Evolutionary conservation across 2,888 invertebrate species (phyloP).

Genomic region (Nephrotoma flavescens): DNA sequence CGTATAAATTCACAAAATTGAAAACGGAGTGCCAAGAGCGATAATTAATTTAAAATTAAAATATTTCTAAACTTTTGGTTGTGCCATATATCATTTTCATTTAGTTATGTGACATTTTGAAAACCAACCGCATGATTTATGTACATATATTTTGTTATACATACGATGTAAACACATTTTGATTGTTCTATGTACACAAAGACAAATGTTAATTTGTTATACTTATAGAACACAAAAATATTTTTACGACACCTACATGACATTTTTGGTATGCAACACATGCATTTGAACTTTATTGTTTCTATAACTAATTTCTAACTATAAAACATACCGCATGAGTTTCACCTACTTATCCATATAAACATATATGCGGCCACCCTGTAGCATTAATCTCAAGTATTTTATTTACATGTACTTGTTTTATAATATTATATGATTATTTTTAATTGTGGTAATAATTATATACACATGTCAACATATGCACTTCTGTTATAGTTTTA

Average conservation of each 20-base stretch:
- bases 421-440: neutral
- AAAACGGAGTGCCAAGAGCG: too few relatives aligned
- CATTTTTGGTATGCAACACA: neutral
- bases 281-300: neutral
- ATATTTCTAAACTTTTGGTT: too few relatives aligned
- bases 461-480: neutral
- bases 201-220: too few relatives aligned
- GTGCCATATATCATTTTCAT: too few relatives aligned
- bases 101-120: too few relatives aligned
- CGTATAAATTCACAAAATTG: too few relatives aligned
- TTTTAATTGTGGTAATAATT: neutral
- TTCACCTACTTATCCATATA: neutral
- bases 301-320: neutral
- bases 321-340: neutral
- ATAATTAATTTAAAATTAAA: too few relatives aligned
- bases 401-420: neutral
- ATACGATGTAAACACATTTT: too few relatives aligned
- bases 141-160: too few relatives aligned
- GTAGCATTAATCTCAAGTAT: neutral
- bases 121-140: too few relatives aligned
- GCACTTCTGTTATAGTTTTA: neutral
- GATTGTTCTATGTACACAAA: neutral
- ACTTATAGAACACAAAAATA: neutral
- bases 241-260: neutral
- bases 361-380: neutral